Base-by-base conservation (phyloP, 2,797 vertebrate genomes). In the Ibycter americanus region DNA sequence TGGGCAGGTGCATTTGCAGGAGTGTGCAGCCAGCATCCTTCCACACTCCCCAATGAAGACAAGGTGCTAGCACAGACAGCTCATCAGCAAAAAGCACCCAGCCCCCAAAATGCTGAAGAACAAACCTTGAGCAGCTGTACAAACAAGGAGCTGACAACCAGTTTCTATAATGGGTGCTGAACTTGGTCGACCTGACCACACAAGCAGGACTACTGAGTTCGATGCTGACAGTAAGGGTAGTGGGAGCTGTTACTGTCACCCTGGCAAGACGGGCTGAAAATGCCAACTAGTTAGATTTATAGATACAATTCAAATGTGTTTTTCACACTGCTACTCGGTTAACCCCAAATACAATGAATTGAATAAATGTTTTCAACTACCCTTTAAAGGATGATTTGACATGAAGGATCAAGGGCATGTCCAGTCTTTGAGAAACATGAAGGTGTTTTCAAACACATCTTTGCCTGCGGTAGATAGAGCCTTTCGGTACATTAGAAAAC, bases 141-240 rank as follows among this genome's bases (percentile, higher is more conserved):
- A 96, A 96, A 96, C 87, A 94, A 61, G 47, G 52, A 84, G 18
- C 38, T 96, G 93, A 95, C 76, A 95, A 61, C 51, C 44, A 78
- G 54, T 65, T 86, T 96, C 92, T 91, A 36, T 90, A 88, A 74
- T 15, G 66, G 88, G 70, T 85, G 32, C 62, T 96, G 96, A 94
- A 88, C 92, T 96, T 94, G 89, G 91, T 84, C 8, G 1, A 88
- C 93, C 77, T 83, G 94, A 83, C 86, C 79, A 72, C 95, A 92
- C 91, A 96, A 70, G 51, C 56, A 76, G 76, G 89, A 72, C 87
- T 94, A 63, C 68, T 46, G 92, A 80, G 70, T 86, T 90, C 74
- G 68, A 15, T 5, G 1, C 58, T 56, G 68, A 58, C 71, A 66
- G 38, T 10, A 12, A 47, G 63, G 47, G 34, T 29, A 54, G 78